Base-by-base conservation (phyloP, 2,113 vertebrate genomes). In the Hemicordylus capensis region DNA sequence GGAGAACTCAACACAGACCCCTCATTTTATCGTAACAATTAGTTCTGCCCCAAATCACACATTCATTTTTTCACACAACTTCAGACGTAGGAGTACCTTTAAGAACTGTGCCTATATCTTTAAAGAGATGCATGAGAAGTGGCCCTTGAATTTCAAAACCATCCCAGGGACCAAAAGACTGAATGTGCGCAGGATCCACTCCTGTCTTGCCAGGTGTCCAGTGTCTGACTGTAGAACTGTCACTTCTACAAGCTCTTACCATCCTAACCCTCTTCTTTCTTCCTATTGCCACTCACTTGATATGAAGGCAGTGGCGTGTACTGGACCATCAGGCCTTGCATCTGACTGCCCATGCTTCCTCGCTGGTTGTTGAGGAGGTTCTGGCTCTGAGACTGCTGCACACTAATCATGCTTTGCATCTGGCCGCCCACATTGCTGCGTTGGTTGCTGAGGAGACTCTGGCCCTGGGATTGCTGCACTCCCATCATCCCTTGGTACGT, bases 321-420 rank as follows among this genome's bases (percentile, higher is more conserved):
- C 95, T 99, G 98, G 90, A 99, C 98, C 98, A 99, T 98, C 92
- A 99, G 97, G 93, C 98, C 98, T 95, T 98, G 98, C 97, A 99
- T 98, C 92, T 98, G 98, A 88, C 96, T 96, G 74, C 96, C 97
- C 88, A 98, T 96, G 90, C 90, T 95, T 64, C 95, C 94, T 90
- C 98, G 97, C 94, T 98, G 98, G 78, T 95, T 97, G 93, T 93
- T 97, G 79, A 98, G 95, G 73, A 98, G 96, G 90, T 94, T 95
- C 84, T 97, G 95, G 93, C 96, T 98, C 90, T 97, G 97, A 9
- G 98, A 95, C 92, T 97, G 98, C 93, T 98, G 98, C 83, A 98
- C 98, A 85, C 98, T 96, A 92, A 98, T 98, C 90, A 98, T 98
- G 93, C 97, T 97, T 93, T 97, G 97, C 96, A 98, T 99, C 92